Percentiles rank a stretch among this genome's conserved stretches.
These are phyloP conservation scores for Bambusicola thoracicus DNA, from an alignment of 2,113 vertebrate species.

Conservation along the genomic window DNA sequence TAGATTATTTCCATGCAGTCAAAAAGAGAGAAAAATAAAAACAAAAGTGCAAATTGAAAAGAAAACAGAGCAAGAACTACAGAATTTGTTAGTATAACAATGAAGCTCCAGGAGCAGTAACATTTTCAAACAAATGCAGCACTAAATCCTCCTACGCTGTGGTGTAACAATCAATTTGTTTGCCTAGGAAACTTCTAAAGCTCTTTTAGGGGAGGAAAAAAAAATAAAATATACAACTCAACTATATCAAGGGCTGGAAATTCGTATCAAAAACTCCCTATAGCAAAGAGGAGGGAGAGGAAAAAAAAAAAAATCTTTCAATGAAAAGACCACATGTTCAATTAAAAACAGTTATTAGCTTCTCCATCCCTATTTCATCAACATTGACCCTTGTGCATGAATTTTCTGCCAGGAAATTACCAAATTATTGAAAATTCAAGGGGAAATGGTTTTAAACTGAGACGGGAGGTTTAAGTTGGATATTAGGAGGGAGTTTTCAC, in stretches of 20 bases:
- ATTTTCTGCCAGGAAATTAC: neutral
- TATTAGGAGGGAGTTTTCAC: too few relatives aligned
- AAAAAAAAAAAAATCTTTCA: neutral
- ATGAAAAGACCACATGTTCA: neutral
- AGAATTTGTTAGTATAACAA: slow-evolving; percentile 7
- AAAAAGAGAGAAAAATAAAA: neutral
- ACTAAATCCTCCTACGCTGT: slow-evolving; percentile 14
- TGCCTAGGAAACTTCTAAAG: slow-evolving; percentile 49
- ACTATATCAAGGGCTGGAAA: neutral
- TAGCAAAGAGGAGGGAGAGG: neutral
- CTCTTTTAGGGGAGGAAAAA: neutral
- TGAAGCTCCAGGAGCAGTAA: slow-evolving; percentile 14
- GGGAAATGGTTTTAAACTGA: too few relatives aligned
- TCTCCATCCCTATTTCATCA: neutral
- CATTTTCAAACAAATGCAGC: slow-evolving; percentile 44
- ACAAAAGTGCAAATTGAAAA: slow-evolving; percentile 7
- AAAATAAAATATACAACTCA: neutral
- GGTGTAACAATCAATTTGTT: slow-evolving; percentile 61
- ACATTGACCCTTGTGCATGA: neutral
- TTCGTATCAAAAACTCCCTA: neutral
- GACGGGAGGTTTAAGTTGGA: too few relatives aligned
- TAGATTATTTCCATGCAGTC: neutral
- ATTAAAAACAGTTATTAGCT: neutral
- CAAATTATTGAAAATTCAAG: neutral
- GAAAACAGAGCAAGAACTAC: slow-evolving; percentile 6